phyloP scores from a whole-genome alignment of 1,140 invertebrate genomes.

The Sipha flava region DNA sequence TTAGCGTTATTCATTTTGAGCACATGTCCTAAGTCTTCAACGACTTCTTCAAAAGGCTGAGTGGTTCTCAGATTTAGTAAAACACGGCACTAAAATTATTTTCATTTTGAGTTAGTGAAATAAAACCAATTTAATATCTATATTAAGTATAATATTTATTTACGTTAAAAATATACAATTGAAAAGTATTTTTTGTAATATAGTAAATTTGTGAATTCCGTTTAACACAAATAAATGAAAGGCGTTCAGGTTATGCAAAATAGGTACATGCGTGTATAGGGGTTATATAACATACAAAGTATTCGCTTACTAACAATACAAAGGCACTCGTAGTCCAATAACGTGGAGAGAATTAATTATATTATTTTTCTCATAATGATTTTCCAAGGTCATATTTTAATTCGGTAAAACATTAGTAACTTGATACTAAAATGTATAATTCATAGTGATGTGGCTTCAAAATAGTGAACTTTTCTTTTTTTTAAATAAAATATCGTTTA shows the following conservation, averaged over 20 bases:
- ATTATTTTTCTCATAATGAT: neutral
- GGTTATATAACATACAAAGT: neutral
- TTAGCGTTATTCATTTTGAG: slow-evolving; percentile 82
- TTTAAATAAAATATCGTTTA: no score
- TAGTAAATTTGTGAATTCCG: no score
- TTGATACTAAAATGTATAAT: neutral
- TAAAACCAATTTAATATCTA: no score
- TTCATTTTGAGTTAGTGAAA: neutral
- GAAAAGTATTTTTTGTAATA: no score
- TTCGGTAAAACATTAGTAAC: neutral
- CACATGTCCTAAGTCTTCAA: slow-evolving; percentile 84
- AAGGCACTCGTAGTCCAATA: neutral
- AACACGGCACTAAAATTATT: slow-evolving; percentile 63
- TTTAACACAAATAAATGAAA: neutral
- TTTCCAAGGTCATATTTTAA: slow-evolving; percentile 5
- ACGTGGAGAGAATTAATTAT: neutral
- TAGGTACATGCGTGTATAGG: slow-evolving; percentile 10
- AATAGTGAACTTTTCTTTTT: no score
- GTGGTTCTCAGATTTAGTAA: slow-evolving; percentile 82
- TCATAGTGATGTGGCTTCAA: neutral
- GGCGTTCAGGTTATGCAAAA: slow-evolving; percentile 23
- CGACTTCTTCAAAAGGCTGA: slow-evolving; percentile 89
- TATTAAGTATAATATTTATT: no score
- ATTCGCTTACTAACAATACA: neutral
- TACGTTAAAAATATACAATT: no score